Base-by-base conservation (phyloP, 1,140 invertebrate genomes). In the Atta cephalotes region DNA sequence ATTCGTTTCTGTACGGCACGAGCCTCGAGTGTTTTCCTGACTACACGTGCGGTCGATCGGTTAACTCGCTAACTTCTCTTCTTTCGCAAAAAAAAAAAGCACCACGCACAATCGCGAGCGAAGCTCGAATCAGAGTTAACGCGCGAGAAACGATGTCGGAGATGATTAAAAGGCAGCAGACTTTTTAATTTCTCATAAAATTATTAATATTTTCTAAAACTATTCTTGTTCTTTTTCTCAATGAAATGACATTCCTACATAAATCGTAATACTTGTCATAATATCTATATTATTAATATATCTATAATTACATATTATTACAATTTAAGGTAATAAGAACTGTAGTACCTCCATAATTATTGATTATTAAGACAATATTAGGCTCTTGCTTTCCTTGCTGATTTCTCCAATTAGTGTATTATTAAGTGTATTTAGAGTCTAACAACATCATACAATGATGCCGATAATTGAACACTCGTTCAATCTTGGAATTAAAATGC, bases 1-100 rank as follows among this genome's bases (percentile, higher is more conserved):
- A 92, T 91, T 90, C 85, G 89, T 93, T 94, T 94, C 90, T 90
- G 85, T 81, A 66, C 89, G 86, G 86, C 84, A 79, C 62, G 60
- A 89, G 72, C 79, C 86, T 90, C 86, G 87, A 91, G 88, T 84
- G 87, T 88, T 88, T 88, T 88, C 74, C 87, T 86, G 65, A 84
- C 86, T 87, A 76, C 79, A 71, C 86, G 79, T 74, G 86, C 78
- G 70, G 58, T 85, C 86, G 79, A 84, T 87, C 85, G 66, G 78
- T 68, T 87, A 87, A 87, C 77, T 51, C 86, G 86, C 49, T 84
- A 87, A 87, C 79, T 87, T 77, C 79, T 60, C 66, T 74, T 51
- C 70, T 87, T 72, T 56, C 58, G 62, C 31, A 62, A 85, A 79
- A 78, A 31, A 31, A 31, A 65, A 81, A 51, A 25, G n/a, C 14